Percentiles rank a stretch among this genome's conserved stretches.
Conservation (phyloP, 2,888 invertebrate species). For the Diarsia brunnea region DNA sequence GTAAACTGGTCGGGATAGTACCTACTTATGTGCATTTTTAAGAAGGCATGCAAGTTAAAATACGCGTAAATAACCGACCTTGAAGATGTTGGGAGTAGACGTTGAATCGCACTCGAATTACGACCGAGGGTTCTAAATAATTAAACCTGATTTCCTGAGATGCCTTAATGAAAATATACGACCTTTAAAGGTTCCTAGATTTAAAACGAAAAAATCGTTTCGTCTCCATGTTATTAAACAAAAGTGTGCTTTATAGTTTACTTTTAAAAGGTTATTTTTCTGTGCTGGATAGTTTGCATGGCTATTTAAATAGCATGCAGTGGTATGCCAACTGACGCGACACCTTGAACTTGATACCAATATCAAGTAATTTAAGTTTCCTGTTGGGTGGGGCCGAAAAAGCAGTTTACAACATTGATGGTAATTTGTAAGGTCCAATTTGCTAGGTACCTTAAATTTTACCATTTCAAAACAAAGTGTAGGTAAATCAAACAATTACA, state of each 20-base stretch:
- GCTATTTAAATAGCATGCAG: conserved; percentile 68
- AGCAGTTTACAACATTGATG: conserved; percentile 20
- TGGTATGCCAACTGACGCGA: conserved; percentile 71
- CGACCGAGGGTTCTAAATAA: conserved; percentile 75
- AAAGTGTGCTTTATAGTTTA: conserved; percentile 71
- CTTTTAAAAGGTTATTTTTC: conserved; percentile 57
- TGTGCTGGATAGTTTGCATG: conserved; percentile 39
- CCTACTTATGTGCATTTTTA: conserved; percentile 28
- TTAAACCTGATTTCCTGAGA: conserved; percentile 82
- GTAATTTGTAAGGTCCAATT: conserved; percentile 13
- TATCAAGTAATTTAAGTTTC: conserved; percentile 67
- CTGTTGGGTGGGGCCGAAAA: conserved; percentile 39
- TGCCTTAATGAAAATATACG: conserved; percentile 77
- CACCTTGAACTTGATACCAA: conserved; percentile 76
- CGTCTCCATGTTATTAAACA: conserved; percentile 42
- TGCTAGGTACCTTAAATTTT: neutral
- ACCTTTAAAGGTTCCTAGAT: conserved; percentile 83
- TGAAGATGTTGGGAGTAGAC: conserved; percentile 73
- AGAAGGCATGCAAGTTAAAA: conserved; percentile 63
- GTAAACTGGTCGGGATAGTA: conserved; percentile 50
- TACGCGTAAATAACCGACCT: conserved; percentile 76
- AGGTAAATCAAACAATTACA: conserved; percentile 18
- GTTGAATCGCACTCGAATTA: conserved; percentile 70
- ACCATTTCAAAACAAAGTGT: conserved; percentile 12
- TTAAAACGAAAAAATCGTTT: conserved; percentile 73